These are phyloP conservation scores for Chrysogorgia sp. DNA, from an alignment of 92 coral and sea anemone genomes.

Conservation along the genomic window DNA sequence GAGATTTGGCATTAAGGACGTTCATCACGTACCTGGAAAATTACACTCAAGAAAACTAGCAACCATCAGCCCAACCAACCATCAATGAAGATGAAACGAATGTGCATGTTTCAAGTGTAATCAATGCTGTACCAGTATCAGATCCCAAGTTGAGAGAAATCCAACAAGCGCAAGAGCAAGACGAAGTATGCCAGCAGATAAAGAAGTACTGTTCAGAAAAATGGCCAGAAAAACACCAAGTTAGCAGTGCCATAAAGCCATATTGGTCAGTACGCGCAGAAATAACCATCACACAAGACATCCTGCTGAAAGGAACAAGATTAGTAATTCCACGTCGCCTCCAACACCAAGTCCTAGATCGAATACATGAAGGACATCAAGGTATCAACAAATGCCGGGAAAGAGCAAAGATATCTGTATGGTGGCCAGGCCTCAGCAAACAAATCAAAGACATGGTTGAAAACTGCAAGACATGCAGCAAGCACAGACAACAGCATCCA, in stretches of 20 bases:
- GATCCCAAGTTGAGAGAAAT: constrained; percentile 46
- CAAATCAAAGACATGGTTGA: constrained; percentile 32
- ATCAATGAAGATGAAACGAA: constrained; percentile 34
- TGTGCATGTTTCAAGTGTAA: constrained; percentile 38
- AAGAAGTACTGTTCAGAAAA: constrained; percentile 38
- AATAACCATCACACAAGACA: constrained; percentile 37
- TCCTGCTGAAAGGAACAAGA: constrained; percentile 62
- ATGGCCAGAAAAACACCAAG: constrained; percentile 41
- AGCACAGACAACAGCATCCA: constrained; percentile 16
- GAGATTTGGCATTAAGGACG: constrained; percentile 56
- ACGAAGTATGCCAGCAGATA: constrained; percentile 36
- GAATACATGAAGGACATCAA: constrained; percentile 54
- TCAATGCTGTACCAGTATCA: constrained; percentile 46
- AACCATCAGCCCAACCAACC: constrained; percentile 1
- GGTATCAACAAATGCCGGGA: constrained; percentile 44
- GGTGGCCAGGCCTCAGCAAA: constrained; percentile 38
- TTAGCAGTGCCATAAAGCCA: constrained; percentile 22
- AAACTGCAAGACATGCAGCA: constrained; percentile 35
- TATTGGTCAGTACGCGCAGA: constrained; percentile 41
- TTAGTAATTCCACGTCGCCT: constrained; percentile 52
- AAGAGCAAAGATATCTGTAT: constrained; percentile 46
- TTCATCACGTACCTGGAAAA: constrained; percentile 48
- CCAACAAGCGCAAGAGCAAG: constrained; percentile 54
- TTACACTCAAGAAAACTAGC: constrained; percentile 29
- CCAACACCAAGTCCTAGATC: constrained; percentile 24